phyloP scores from a whole-genome alignment of 2,888 invertebrate genomes.

The Megalurothrips usitatus region DNA sequence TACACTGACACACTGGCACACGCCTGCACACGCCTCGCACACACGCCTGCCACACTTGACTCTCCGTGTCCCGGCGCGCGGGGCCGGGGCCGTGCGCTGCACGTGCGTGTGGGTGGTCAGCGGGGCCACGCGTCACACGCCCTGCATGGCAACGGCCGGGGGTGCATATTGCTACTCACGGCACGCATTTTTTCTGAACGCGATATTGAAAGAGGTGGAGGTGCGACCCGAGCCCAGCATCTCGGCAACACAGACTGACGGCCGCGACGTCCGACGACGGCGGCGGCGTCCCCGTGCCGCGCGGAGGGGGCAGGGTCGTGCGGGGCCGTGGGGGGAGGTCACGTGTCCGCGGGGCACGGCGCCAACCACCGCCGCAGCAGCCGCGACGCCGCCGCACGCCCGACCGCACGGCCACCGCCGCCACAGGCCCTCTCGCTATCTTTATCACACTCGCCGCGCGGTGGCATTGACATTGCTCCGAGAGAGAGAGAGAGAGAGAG shows the following conservation, averaged over 20 bases:
- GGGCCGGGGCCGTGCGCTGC: no score
- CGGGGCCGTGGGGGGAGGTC: not conserved
- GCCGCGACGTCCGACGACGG: not conserved
- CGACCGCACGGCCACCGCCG: no score
- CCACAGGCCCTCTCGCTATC: not conserved
- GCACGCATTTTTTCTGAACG: slow-evolving; percentile 9
- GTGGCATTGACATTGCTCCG: not conserved
- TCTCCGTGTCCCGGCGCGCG: no score
- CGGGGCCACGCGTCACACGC: no score
- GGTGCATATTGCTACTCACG: not conserved
- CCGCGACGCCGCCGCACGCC: no score
- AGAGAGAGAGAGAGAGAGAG: not conserved
- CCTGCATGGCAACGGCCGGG: not conserved
- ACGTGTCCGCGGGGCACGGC: slow-evolving; percentile 17
- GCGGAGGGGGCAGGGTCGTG: not conserved
- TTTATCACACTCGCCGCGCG: not conserved
- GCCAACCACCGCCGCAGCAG: not conserved
- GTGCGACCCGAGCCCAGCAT: slow-evolving; percentile 20
- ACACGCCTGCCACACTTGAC: no score
- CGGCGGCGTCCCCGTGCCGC: not conserved
- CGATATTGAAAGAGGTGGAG: slow-evolving; percentile 6
- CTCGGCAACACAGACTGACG: slow-evolving; percentile 5
- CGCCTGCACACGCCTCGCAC: no score
- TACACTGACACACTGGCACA: no score
- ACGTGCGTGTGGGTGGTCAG: no score